Evolutionary conservation across 2,888 invertebrate species (phyloP), one percentile per base, ranked within the genome.

Genomic region (Agapetus fuscipes): DNA sequence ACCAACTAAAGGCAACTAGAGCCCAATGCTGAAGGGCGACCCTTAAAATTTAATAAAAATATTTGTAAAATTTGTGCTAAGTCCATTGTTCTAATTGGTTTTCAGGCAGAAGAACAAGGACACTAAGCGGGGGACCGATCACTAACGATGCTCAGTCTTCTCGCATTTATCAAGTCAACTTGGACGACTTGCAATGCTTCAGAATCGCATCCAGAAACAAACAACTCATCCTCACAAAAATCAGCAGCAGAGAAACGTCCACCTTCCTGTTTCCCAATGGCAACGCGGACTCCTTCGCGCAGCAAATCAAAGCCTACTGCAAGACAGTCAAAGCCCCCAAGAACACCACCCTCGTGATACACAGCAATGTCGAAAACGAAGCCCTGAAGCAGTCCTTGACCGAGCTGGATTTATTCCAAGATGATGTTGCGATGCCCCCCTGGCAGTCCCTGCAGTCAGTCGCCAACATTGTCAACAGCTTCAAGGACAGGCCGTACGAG

Each of bases 191-290:
- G 0, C 66, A 67, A 48, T 59, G 60, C 27, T 70, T 66, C 52
- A 54, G 61, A 16, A 54, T 68, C 7, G 59, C 65, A 1, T 49
- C 64, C 12, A 65, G 64, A 52, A 64, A 57, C 49, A 66, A 66
- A 36, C 65, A 67, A 41, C 60, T 69, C 58, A 67, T 66, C 48
- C 60, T 70, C 48, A 63, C 63, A 1, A 63, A 64, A 0, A 68
- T 65, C 43, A 55, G 57, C 0, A 64, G 66, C 1, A 77, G 83
- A 1, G 78, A 83, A 50, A 40, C 36, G n/a, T 81, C 83, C 46
- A 81, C 84, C 3, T 86, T 94, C 56, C 83, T 86, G 56, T 93
- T 94, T 62, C 88, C 88, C 57, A 79, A 84, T 50, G 88, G 86
- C 0, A 89, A 90, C 51, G 87, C 88, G 1, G 84, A 86, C 52